A percentile compares a stretch with the other conserved stretches of the same genome.
Conservation (phyloP, 1,140 invertebrate genomes). For the Drosophila virilis region DNA sequence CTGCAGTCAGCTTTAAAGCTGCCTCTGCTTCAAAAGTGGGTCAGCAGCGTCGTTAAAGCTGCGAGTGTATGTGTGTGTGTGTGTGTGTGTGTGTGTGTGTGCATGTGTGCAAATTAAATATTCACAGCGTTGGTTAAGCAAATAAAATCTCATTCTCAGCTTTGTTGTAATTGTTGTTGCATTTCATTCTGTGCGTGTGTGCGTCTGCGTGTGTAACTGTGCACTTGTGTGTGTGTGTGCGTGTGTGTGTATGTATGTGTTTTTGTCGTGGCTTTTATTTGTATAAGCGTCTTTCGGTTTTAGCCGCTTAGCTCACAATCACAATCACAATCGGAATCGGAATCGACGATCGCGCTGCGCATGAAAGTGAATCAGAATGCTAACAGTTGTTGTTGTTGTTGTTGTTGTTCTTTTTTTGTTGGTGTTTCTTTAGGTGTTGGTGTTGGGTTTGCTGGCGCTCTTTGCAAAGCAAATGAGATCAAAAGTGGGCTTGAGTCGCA, state of each 20-base stretch:
- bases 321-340: constrained; percentile 47
- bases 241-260: constrained; percentile 14
- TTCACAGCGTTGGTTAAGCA: constrained; percentile 79
- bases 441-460: constrained; percentile 29
- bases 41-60: constrained; percentile 74
- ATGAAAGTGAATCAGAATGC: constrained; percentile 82
- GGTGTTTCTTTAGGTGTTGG: constrained; percentile 20
- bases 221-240: constrained; percentile 12
- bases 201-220: constrained; percentile 10
- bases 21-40: constrained; percentile 65
- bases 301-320: constrained; percentile 39
- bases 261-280: constrained; percentile 41
- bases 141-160: constrained; percentile 73
- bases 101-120: constrained; percentile 78
- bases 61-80: constrained; percentile 17
- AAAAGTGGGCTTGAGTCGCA: constrained; percentile 79
- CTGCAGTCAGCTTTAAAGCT: constrained; percentile 65
- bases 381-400: constrained; percentile 28
- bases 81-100: constrained; percentile 27
- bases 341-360: constrained; percentile 66
- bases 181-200: constrained; percentile 56
- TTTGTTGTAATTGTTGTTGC: constrained; percentile 62
- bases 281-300: constrained; percentile 37
- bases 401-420: constrained; percentile 31
- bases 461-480: constrained; percentile 78